These are phyloP conservation scores for Scatophagus argus DNA, from an alignment of 2,113 vertebrate species.

Conservation along the genomic window DNA sequence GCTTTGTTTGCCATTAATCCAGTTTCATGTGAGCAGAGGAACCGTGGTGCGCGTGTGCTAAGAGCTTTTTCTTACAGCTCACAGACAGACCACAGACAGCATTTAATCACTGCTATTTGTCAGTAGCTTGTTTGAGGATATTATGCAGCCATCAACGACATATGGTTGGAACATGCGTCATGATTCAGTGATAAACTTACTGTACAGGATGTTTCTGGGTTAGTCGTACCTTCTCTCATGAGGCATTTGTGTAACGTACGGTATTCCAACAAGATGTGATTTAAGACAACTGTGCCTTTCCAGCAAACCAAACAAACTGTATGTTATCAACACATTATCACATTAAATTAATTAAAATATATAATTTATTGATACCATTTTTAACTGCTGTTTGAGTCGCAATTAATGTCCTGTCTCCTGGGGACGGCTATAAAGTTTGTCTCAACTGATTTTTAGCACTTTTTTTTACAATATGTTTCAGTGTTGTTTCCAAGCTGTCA, in stretches of 20 bases:
- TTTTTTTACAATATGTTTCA: background rate
- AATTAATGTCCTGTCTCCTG: background rate
- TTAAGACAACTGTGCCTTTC: background rate
- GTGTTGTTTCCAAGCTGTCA: background rate
- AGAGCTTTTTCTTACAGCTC: constrained; percentile 72
- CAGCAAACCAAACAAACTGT: background rate
- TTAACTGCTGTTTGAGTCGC: background rate
- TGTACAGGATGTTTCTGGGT: background rate
- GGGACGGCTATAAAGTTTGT: background rate
- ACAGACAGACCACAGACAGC: constrained; percentile 66
- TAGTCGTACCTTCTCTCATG: background rate
- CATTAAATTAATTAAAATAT: background rate
- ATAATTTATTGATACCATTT: background rate
- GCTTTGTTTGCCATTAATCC: constrained; percentile 84
- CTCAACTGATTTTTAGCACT: background rate
- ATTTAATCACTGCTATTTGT: constrained; percentile 77
- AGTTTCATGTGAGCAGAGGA: constrained; percentile 75
- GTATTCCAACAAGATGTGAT: background rate
- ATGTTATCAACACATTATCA: background rate
- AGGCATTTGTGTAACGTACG: background rate
- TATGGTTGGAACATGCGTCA: constrained; percentile 44
- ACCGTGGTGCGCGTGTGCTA: constrained; percentile 67
- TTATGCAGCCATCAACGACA: constrained; percentile 55
- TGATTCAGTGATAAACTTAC: constrained; percentile 4
- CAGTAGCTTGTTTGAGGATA: constrained; percentile 60